Conservation (phyloP, 2,888 invertebrate species). For the Chaetogeoica ovagalla region DNA sequence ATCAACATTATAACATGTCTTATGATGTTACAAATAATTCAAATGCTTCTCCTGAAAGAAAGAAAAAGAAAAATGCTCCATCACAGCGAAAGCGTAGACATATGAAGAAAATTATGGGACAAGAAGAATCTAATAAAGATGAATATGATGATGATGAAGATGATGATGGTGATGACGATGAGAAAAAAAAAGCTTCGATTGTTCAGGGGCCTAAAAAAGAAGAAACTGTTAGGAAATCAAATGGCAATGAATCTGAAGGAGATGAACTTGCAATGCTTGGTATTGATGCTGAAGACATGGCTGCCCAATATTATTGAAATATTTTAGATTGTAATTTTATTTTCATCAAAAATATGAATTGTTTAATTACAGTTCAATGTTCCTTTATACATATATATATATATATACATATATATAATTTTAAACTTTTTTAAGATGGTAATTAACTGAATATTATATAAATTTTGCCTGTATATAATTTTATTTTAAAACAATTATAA, state of each 20-base stretch:
- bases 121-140: conserved; percentile 55
- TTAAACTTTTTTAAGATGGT: conserved; percentile 1
- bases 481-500: no score
- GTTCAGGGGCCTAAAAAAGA: conserved; percentile 27
- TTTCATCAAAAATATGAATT: conserved; percentile 57
- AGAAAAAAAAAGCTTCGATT: conserved; percentile 13
- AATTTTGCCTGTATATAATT: conserved; percentile 1
- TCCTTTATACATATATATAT: conserved; percentile 11
- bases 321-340: not conserved
- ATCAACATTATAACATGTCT: conserved; percentile 25
- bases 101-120: conserved; percentile 64
- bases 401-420: not conserved
- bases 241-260: conserved; percentile 53
- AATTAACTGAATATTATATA: not conserved
- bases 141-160: conserved; percentile 37
- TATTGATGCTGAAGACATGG: conserved; percentile 79
- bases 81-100: conserved; percentile 61
- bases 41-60: conserved; percentile 23
- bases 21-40: conserved; percentile 21
- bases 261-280: conserved; percentile 79
- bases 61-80: conserved; percentile 62
- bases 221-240: conserved; percentile 44
- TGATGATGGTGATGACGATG: conserved; percentile 40
- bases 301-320: conserved; percentile 62
- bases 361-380: conserved; percentile 4